Evolutionary conservation across 2,797 vertebrate genomes (phyloP).

Genomic region (Pogonophryne albipinna): DNA sequence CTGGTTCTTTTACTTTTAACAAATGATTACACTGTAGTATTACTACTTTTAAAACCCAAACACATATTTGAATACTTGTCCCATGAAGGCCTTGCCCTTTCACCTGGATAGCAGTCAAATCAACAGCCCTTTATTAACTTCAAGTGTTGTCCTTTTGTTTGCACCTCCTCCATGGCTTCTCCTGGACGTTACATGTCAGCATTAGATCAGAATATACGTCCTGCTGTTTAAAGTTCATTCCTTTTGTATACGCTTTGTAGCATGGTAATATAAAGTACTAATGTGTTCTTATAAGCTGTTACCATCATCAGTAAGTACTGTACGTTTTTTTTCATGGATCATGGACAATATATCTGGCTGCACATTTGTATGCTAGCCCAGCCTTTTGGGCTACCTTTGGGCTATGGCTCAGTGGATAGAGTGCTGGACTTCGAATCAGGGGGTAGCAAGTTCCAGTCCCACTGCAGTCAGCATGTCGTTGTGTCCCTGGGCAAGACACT

Average conservation of each 20-base stretch:
- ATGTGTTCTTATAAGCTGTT: neutral
- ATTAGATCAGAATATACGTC: neutral
- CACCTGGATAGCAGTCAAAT: slow-evolving; percentile 14
- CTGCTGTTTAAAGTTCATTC: slow-evolving; percentile 2
- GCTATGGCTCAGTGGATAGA: too few relatives aligned
- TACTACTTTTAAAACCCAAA: too few relatives aligned
- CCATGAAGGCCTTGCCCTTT: slow-evolving; percentile 29
- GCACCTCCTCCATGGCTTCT: slow-evolving; percentile 10
- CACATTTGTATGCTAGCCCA: neutral
- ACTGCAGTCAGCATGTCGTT: too few relatives aligned
- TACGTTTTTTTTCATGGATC: neutral
- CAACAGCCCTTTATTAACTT: slow-evolving; percentile 25
- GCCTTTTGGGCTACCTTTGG: neutral
- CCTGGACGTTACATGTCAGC: slow-evolving; percentile 9
- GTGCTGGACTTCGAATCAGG: too few relatives aligned
- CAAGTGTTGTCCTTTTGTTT: slow-evolving; percentile 33
- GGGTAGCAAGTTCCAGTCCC: too few relatives aligned
- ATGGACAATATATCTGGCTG: slow-evolving; percentile 10
- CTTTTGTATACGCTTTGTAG: slow-evolving; percentile 1
- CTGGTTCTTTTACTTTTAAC: too few relatives aligned
- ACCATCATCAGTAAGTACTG: neutral
- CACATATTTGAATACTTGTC: too few relatives aligned
- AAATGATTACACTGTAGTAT: too few relatives aligned
- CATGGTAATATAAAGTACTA: neutral
- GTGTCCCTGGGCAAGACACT: too few relatives aligned